Evolutionary conservation across 2,113 vertebrate genomes (phyloP), one percentile per base, ranked within the genome.

Genomic region (Nymphicus hollandicus): DNA sequence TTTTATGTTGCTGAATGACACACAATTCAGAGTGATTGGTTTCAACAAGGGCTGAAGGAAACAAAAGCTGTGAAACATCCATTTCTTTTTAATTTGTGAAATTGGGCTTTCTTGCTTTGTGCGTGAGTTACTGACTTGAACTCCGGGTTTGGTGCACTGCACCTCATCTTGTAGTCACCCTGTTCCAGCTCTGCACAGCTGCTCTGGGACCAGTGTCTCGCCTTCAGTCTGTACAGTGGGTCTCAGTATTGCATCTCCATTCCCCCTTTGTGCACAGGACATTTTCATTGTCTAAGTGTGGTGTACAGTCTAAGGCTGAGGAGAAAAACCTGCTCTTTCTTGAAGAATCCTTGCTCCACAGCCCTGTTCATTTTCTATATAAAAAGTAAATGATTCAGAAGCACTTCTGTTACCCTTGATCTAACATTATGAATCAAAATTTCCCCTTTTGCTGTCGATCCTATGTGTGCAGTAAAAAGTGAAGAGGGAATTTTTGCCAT

Each of bases 351-450:
- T 52, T 88, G 37, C 35, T 83, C 64, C 79, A n/a, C 28, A 70
- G 63, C 58, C 46, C 50, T 47, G 25, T 31, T 80, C 0, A 0
- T 56, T 86, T 88, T 74, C 76, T 68, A 17, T 7, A 10, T 28
- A 22, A 63, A 41, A 61, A 85, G 27, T 29, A 61, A 79, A 77
- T 58, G 6, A 31, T 23, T 73, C 47, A 6, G 50, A 93, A 96
- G 91, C 81, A 89, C 88, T 95, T 90, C 88, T 81, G 24, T 81
- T 78, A 68, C 46, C 29, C 56, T 83, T 43, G 37, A 25, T 65
- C 41, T 71, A 13, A 77, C 8, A 6, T 20, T 28, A 47, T 22
- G 24, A 89, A 86, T 74, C 9, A 52, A 65, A 65, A 13, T 53
- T 66, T 55, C n/a, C 47, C 56, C 35, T 78, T 91, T 64, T 93